Evolutionary conservation across 2,888 invertebrate species (phyloP).

Genomic region (Andricus quercusramuli): DNA sequence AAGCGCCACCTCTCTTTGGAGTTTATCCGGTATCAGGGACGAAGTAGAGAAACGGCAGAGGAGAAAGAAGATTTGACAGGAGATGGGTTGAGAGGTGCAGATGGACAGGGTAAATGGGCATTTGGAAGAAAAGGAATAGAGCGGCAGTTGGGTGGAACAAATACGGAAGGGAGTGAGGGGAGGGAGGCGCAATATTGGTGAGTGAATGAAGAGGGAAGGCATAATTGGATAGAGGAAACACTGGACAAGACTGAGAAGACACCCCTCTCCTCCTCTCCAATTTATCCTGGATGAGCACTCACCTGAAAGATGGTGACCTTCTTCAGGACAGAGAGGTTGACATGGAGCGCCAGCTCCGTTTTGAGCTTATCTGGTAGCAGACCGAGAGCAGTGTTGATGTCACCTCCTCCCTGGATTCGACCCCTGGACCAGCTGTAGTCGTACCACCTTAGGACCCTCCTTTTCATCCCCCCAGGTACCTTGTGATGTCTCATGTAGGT

Average conservation of each 20-base stretch:
- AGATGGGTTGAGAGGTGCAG: too few relatives aligned
- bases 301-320: slow-evolving; percentile 90
- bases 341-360: slow-evolving; percentile 97
- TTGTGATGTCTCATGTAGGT: slow-evolving; percentile 98
- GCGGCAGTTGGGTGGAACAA: too few relatives aligned
- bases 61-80: too few relatives aligned
- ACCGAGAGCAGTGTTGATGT: slow-evolving; percentile 96
- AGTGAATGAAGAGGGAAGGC: background rate
- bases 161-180: too few relatives aligned
- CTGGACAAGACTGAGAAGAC: too few relatives aligned
- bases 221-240: too few relatives aligned
- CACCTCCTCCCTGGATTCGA: slow-evolving; percentile 96
- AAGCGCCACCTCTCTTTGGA: slow-evolving; percentile 97
- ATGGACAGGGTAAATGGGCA: too few relatives aligned
- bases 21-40: slow-evolving; percentile 92
- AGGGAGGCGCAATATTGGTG: too few relatives aligned
- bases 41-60: too few relatives aligned
- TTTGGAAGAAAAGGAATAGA: too few relatives aligned
- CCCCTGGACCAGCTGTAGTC: slow-evolving; percentile 99
- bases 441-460: slow-evolving; percentile 97
- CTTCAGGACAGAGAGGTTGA: slow-evolving; percentile 95
- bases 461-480: slow-evolving; percentile 96
- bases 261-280: background rate
- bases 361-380: slow-evolving; percentile 97
- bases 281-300: slow-evolving; percentile 78